A percentile compares a stretch with the other conserved stretches of the same genome.
These are phyloP conservation scores for Drosophila saltans DNA, from an alignment of 1,140 invertebrate species.

Conservation along the genomic window DNA sequence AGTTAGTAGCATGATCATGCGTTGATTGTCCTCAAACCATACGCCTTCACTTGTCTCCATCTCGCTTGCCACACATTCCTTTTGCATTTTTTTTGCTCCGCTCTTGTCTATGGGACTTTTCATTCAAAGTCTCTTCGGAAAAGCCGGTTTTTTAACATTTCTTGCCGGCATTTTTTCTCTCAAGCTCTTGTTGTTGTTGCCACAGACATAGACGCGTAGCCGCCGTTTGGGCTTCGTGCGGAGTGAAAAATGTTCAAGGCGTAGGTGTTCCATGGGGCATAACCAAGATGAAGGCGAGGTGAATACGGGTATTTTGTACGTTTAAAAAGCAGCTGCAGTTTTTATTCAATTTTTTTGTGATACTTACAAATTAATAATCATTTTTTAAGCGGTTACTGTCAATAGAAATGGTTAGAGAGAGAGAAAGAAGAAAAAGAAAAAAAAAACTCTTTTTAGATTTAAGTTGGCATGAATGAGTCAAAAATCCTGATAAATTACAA, in stretches of 20 bases:
- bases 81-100: conserved; percentile 44
- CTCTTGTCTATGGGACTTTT: conserved; percentile 23
- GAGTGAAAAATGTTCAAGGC: conserved; percentile 54
- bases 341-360: conserved; percentile 46
- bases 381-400: conserved; percentile 34
- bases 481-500: conserved; percentile 13
- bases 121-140: conserved; percentile 43
- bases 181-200: conserved; percentile 53
- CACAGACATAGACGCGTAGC: conserved; percentile 57
- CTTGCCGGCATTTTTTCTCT: conserved; percentile 67
- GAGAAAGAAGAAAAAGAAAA: background rate
- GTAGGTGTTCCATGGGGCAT: conserved; percentile 46
- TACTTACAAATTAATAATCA: conserved; percentile 60
- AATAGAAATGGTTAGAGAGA: conserved; percentile 4
- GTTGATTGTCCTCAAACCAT: conserved; percentile 56
- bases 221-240: conserved; percentile 61
- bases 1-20: conserved; percentile 54
- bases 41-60: conserved; percentile 69
- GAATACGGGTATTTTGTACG: conserved; percentile 25
- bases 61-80: conserved; percentile 45
- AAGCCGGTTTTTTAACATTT: conserved; percentile 52
- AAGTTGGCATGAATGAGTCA: conserved; percentile 7
- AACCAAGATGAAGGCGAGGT: conserved; percentile 6
- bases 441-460: conserved; percentile 9
- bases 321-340: conserved; percentile 42